Conservation (phyloP, 2,797 vertebrate species). For the Cyclura pinguis region DNA sequence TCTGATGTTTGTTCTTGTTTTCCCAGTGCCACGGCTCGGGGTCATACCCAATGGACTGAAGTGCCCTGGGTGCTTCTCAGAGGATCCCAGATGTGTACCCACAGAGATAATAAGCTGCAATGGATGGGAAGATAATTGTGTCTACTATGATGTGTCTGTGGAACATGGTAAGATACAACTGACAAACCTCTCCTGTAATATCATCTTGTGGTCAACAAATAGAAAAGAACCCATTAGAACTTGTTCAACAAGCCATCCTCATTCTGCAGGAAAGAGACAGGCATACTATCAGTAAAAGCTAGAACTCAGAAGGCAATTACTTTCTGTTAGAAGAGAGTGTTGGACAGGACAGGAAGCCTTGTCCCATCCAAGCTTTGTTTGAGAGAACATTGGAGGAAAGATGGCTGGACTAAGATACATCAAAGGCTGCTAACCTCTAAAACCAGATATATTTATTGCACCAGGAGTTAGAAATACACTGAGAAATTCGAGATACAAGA, state of each 20-base stretch:
- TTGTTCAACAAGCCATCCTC: neutral
- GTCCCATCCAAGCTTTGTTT: too few species aligned
- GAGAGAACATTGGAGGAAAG: too few species aligned
- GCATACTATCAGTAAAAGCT: too few species aligned
- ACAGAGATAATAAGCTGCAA: slow-evolving; percentile 24
- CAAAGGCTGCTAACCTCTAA: too few species aligned
- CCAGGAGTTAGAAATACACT: too few species aligned
- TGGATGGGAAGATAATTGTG: slow-evolving; percentile 25
- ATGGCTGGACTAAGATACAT: too few species aligned
- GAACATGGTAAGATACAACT: slow-evolving; percentile 8
- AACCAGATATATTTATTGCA: too few species aligned
- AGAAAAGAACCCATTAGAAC: neutral
- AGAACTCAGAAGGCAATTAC: too few species aligned
- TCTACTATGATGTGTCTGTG: slow-evolving; percentile 9
- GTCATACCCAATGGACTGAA: slow-evolving; percentile 23
- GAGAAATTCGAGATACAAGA: too few species aligned
- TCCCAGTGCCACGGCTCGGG: slow-evolving; percentile 1
- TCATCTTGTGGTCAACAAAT: neutral
- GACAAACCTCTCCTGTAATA: neutral
- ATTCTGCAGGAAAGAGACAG: too few species aligned
- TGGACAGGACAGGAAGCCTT: too few species aligned
- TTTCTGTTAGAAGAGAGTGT: too few species aligned
- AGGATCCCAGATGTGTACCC: neutral
- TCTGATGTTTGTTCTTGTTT: neutral
- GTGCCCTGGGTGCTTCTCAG: slow-evolving; percentile 32